Evolutionary conservation across 2,888 invertebrate species (phyloP).

Genomic region (Hirtodrosophila duncani): DNA sequence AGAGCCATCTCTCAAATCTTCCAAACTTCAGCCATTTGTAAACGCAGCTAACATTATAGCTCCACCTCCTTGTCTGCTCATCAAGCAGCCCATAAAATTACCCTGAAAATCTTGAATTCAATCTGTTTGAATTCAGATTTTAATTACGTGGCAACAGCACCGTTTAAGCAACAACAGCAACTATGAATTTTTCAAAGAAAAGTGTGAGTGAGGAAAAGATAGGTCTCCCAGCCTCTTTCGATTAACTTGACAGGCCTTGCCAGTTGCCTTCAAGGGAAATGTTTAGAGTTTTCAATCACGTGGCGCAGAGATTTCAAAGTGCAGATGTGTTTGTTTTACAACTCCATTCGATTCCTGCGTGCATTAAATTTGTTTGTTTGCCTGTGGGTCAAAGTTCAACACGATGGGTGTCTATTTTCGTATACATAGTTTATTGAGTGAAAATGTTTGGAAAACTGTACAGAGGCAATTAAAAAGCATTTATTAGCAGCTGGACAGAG

Average conservation of each 20-base stretch:
- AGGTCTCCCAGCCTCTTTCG: constrained; percentile 18
- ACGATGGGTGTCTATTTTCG: constrained; percentile 50
- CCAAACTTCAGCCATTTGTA: too few relatives aligned
- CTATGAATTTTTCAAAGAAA: neutral
- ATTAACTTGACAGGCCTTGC: constrained; percentile 31
- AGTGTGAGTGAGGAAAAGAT: constrained; percentile 1
- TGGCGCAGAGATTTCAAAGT: too few relatives aligned
- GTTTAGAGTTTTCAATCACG: too few relatives aligned
- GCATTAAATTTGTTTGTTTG: constrained; percentile 68
- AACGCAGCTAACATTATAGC: neutral
- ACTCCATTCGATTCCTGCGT: neutral
- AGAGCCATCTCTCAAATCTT: too few relatives aligned
- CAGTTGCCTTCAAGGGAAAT: constrained; percentile 44
- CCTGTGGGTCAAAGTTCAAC: constrained; percentile 66
- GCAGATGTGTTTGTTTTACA: too few relatives aligned
- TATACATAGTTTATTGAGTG: constrained; percentile 58
- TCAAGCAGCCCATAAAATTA: constrained; percentile 56
- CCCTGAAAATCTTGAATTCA: constrained; percentile 60
- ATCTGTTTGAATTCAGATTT: constrained; percentile 69
- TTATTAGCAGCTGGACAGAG: constrained; percentile 39
- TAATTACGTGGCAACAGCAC: constrained; percentile 74
- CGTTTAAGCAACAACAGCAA: constrained; percentile 42
- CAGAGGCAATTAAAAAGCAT: constrained; percentile 41
- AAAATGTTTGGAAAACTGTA: constrained; percentile 30
- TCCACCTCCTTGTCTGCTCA: constrained; percentile 14